phyloP scores from a whole-genome alignment of 2,797 vertebrate species.

The Phalanger gymnotis region DNA sequence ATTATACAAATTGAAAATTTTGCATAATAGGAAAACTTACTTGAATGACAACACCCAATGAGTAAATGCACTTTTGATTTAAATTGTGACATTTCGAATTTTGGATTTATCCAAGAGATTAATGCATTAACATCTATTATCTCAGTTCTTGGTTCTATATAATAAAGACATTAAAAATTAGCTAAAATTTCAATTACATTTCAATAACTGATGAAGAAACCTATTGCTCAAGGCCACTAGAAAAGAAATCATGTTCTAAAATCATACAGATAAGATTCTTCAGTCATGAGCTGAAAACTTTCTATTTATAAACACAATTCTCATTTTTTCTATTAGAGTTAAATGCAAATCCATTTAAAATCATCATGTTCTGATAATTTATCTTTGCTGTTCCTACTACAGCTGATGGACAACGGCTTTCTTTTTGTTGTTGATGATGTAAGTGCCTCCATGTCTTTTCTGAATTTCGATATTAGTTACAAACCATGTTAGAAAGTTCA shows the following conservation, averaged over 20 bases:
- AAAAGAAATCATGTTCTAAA: slow-evolving; percentile 60
- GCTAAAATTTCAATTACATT: slow-evolving; percentile 8
- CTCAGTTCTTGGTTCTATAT: slow-evolving; percentile 44
- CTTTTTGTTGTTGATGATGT: not conserved
- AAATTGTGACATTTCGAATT: not conserved
- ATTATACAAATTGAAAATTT: not conserved
- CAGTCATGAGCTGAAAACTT: slow-evolving; percentile 38
- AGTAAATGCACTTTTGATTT: slow-evolving; percentile 3
- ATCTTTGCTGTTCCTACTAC: slow-evolving; percentile 13
- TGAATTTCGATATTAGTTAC: not conserved
- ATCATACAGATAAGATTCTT: slow-evolving; percentile 12
- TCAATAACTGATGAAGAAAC: slow-evolving; percentile 47
- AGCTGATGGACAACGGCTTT: not conserved
- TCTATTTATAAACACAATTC: slow-evolving; percentile 40
- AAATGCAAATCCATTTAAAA: slow-evolving; percentile 55
- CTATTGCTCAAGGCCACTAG: slow-evolving; percentile 51
- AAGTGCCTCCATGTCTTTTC: not conserved
- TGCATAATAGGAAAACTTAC: not conserved
- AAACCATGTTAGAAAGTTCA: not conserved
- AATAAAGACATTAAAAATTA: slow-evolving; percentile 59
- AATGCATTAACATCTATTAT: slow-evolving; percentile 26
- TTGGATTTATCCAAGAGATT: slow-evolving; percentile 53
- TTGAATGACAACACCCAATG: not conserved
- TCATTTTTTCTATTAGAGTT: slow-evolving; percentile 57
- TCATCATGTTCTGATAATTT: slow-evolving; percentile 42